Evolutionary conservation across 92 coral and sea anemone genomes (phyloP).

Genomic region (Porites evermanni): DNA sequence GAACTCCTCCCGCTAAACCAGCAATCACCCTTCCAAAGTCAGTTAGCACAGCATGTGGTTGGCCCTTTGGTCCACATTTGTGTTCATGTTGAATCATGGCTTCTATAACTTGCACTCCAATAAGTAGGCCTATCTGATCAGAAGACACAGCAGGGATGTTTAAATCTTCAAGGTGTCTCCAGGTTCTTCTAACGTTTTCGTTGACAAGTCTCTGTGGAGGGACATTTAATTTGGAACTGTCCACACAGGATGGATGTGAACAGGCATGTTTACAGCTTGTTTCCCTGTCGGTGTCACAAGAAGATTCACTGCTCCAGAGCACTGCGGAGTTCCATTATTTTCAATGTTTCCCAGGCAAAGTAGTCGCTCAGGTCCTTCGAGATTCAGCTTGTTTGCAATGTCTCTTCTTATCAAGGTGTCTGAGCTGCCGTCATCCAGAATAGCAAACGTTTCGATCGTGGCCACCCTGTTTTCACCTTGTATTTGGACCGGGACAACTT

Average conservation of each 20-base stretch:
- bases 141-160: slow-evolving; percentile 68
- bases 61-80: slow-evolving; percentile 65
- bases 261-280: slow-evolving; percentile 47
- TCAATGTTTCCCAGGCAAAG: slow-evolving; percentile 69
- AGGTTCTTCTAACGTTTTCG: slow-evolving; percentile 46
- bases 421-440: slow-evolving; percentile 48
- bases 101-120: slow-evolving; percentile 67
- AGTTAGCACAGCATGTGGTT: slow-evolving; percentile 70
- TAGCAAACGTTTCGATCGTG: slow-evolving; percentile 56
- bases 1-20: slow-evolving; percentile 57
- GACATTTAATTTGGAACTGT: slow-evolving; percentile 70
- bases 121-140: slow-evolving; percentile 57
- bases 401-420: slow-evolving; percentile 55
- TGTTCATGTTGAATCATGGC: slow-evolving; percentile 65
- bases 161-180: slow-evolving; percentile 66
- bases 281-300: slow-evolving; percentile 59
- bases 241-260: slow-evolving; percentile 55
- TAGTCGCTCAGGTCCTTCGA: slow-evolving; percentile 54
- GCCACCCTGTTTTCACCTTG: slow-evolving; percentile 65
- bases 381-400: slow-evolving; percentile 52
- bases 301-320: slow-evolving; percentile 52
- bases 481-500: slow-evolving; percentile 65
- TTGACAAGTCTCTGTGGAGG: slow-evolving; percentile 59
- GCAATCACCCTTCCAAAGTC: slow-evolving; percentile 75
- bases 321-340: slow-evolving; percentile 39